A percentile compares a stretch with the other conserved stretches of the same genome.
Evolutionary conservation across 2,888 invertebrate genomes (phyloP).

Genomic region (Ditylenchus weischeri): DNA sequence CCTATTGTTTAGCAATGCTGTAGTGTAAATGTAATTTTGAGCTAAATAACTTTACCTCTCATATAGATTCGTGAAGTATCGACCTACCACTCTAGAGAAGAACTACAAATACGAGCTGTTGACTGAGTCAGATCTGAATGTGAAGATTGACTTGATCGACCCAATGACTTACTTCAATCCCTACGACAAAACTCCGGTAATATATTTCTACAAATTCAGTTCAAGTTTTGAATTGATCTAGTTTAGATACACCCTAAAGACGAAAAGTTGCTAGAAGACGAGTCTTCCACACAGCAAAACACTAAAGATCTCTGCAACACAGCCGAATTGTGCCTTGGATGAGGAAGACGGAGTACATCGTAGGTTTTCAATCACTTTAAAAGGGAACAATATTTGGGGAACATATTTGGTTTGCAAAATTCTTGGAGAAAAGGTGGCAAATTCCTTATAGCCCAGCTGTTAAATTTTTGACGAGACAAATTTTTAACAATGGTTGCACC

Average conservation of each 20-base stretch:
- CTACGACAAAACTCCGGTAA: slow-evolving; percentile 21
- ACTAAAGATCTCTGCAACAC: slow-evolving; percentile 89
- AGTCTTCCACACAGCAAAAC: slow-evolving; percentile 69
- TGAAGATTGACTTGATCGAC: slow-evolving; percentile 92
- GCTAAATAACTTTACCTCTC: too few relatives aligned
- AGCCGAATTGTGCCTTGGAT: slow-evolving; percentile 96
- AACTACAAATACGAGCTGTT: slow-evolving; percentile 87
- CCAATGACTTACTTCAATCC: slow-evolving; percentile 74
- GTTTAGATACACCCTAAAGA: slow-evolving; percentile 72
- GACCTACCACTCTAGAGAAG: slow-evolving; percentile 84
- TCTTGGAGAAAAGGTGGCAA: too few relatives aligned
- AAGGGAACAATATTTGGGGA: too few relatives aligned
- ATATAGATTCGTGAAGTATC: slow-evolving; percentile 82
- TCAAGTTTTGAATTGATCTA: too few relatives aligned
- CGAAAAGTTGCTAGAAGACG: slow-evolving; percentile 91
- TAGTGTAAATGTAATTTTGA: too few relatives aligned
- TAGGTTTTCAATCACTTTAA: neutral
- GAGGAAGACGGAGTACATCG: slow-evolving; percentile 91
- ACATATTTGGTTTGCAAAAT: too few relatives aligned
- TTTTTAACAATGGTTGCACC: too few relatives aligned
- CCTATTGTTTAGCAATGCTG: too few relatives aligned
- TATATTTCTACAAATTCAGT: neutral
- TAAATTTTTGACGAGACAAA: too few relatives aligned
- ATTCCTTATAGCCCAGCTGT: too few relatives aligned
- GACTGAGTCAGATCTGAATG: slow-evolving; percentile 94